phyloP scores from a whole-genome alignment of 2,113 vertebrate species.

The Gambusia holbrooki region DNA sequence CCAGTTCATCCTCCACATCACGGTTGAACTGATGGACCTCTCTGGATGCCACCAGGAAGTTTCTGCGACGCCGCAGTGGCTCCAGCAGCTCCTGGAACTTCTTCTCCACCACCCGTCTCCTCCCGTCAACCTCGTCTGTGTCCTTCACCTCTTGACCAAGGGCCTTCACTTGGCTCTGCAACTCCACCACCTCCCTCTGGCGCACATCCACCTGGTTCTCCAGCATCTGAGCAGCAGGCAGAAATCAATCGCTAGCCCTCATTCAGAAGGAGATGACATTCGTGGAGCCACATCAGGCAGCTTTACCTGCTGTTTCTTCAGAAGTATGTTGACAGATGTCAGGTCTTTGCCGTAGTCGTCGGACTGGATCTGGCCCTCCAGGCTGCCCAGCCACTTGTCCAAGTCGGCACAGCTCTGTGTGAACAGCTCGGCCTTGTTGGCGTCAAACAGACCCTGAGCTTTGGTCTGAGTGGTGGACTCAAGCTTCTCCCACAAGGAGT shows the following conservation, averaged over 20 bases:
- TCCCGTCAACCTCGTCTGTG: constrained; percentile 91
- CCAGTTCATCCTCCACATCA: constrained; percentile 95
- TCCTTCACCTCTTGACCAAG: constrained; percentile 92
- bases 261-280: neutral
- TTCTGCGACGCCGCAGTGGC: constrained; percentile 85
- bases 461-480: constrained; percentile 96
- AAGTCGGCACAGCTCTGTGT: constrained; percentile 96
- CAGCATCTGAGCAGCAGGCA: constrained; percentile 84
- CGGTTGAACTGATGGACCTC: constrained; percentile 97
- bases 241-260: neutral
- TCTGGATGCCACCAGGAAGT: constrained; percentile 90
- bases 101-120: constrained; percentile 86
- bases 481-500: constrained; percentile 90
- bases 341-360: constrained; percentile 97
- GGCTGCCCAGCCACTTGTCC: constrained; percentile 91
- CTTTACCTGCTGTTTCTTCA: constrained; percentile 94
- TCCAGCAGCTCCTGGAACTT: constrained; percentile 92
- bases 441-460: constrained; percentile 95
- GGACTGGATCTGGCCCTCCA: constrained; percentile 95
- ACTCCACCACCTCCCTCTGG: constrained; percentile 93
- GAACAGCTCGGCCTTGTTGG: constrained; percentile 96
- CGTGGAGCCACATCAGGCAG: neutral
- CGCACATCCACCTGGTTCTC: constrained; percentile 98
- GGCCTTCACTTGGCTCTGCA: constrained; percentile 90
- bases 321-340: constrained; percentile 95